Base-by-base conservation (phyloP, 2,113 vertebrate genomes). In the Vulpes ferrilata region DNA sequence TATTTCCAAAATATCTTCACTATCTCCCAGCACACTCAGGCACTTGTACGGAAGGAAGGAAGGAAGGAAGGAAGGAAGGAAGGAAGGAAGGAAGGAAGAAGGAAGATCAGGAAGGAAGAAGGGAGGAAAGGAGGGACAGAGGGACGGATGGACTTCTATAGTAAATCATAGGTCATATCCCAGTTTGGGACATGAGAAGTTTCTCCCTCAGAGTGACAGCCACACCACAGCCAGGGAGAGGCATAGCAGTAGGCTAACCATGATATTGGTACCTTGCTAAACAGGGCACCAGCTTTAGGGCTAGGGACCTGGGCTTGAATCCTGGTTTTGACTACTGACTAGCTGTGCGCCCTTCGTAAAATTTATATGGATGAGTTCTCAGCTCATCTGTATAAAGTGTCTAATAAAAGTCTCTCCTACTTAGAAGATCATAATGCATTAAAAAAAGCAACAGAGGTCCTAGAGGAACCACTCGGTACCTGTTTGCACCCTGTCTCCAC, bases 211-310 rank as follows among this genome's bases (percentile, higher is more conserved):
- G 0, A 20, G 73, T 62, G 71, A n/a, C 2, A 76, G 74, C 59
- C 13, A 11, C 22, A 12, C 6, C 10, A 0, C 23, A 55, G 69
- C 51, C 62, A 51, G 27, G 8, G 43, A 48, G 67, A 85, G n/a
- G 13, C 51, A 11, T 0, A 11, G 4, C 57, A 30, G 71, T 4
- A 0, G 48, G 32, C 16, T 13, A 17, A 32, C 25, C 1, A 2
- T 35, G 38, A 43, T 32, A 2, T 73, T 7, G 38, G 38, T n/a
- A 55, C 55, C 48, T 84, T 65, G 32, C 11, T 11, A 19, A 35
- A 78, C 83, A 83, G 81, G 60, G 25, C 30, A 13, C 3, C 43
- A 4, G 2, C n/a, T 71, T 88, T 57, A 35, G n/a, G 48, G 55
- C 35, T 92, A 11, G 69, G 43, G n/a, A 38, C 57, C 38, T 59